Evolutionary conservation across 1,140 invertebrate species (phyloP).

Genomic region (Psix sp.): DNA sequence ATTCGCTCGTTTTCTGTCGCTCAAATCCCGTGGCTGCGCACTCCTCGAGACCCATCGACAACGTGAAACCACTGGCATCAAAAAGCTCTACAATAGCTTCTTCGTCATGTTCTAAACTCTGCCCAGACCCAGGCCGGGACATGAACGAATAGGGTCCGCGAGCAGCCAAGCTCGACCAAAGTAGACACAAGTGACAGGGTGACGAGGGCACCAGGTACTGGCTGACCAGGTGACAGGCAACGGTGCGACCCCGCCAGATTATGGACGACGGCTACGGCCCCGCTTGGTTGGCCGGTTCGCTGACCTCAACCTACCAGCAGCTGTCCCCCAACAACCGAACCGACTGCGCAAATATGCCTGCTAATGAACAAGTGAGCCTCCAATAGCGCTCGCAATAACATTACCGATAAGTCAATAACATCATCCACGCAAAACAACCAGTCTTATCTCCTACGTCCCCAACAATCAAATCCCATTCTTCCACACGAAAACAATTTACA

Average conservation of each 20-base stretch:
- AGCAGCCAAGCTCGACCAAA: neutral
- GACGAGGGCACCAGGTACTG: slow-evolving; percentile 1
- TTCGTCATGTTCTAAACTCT: slow-evolving; percentile 86
- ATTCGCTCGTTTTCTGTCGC: slow-evolving; percentile 75
- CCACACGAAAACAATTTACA: no score
- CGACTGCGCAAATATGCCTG: slow-evolving; percentile 62
- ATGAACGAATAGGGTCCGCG: slow-evolving; percentile 16
- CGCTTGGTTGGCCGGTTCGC: slow-evolving; percentile 67
- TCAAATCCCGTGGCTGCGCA: slow-evolving; percentile 77
- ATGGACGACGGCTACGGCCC: slow-evolving; percentile 41
- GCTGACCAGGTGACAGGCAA: neutral
- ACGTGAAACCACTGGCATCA: slow-evolving; percentile 87
- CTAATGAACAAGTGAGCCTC: slow-evolving; percentile 70
- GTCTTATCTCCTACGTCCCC: no score
- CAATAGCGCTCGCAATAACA: no score
- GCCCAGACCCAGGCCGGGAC: slow-evolving; percentile 12
- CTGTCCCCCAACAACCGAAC: slow-evolving; percentile 67
- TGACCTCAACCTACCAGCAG: slow-evolving; percentile 70
- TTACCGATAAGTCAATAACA: no score
- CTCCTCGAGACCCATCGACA: slow-evolving; percentile 87
- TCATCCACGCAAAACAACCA: no score
- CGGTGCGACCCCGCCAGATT: neutral
- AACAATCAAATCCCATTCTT: no score
- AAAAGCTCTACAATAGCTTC: slow-evolving; percentile 90
- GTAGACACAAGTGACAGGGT: slow-evolving; percentile 6